Base-by-base conservation (phyloP, 1,140 invertebrate species). In the Anoplolepis gracilipes region DNA sequence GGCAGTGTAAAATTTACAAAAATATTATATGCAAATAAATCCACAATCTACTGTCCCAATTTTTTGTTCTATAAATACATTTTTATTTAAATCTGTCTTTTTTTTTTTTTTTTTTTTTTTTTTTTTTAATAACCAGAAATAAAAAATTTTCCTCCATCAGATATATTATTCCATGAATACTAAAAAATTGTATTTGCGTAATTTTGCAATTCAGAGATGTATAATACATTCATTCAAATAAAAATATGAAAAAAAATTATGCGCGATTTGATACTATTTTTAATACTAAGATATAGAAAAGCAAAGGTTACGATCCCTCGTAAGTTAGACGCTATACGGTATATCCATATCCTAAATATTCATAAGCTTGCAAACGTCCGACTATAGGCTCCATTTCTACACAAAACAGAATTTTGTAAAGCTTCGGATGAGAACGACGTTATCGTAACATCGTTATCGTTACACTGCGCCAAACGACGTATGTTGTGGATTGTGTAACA, bases 361-460 rank as follows among this genome's bases (percentile, higher is more conserved):
- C 64, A 72, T 30, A 42, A n/a, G 11, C 5, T 30, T 28, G 36
- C 30, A 57, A 70, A 70, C 53, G 53, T 42, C 25, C 67, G 25
- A n/a, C 25, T 81, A 39, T 59, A 57, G 11, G 42, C 19, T 30
- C 25, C 33, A 10, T n/a, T 53, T 36, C 42, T 69, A 16, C 8
- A 42, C n/a, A n/a, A 61, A 73, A 73, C 30, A 22, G 25, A 82
- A 82, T 73, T 73, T 82, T 53, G 8, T 57, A 16, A 42, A 46
- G 67, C 53, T 13, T n/a, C 53, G 36, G 22, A 39, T n/a, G 36
- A 72, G 28, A 49, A 42, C 1, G 16, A 11, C 30, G 33, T 36
- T 4, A 36, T 36, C n/a, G 16, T 28, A 57, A 70, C n/a, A 42
- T 81, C 65, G 65, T 81, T 72, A 72, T 82, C 53, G 53, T 82